Base-by-base conservation (phyloP, 35 echinoderm and acorn worm genomes). In the Diadema setosum region DNA sequence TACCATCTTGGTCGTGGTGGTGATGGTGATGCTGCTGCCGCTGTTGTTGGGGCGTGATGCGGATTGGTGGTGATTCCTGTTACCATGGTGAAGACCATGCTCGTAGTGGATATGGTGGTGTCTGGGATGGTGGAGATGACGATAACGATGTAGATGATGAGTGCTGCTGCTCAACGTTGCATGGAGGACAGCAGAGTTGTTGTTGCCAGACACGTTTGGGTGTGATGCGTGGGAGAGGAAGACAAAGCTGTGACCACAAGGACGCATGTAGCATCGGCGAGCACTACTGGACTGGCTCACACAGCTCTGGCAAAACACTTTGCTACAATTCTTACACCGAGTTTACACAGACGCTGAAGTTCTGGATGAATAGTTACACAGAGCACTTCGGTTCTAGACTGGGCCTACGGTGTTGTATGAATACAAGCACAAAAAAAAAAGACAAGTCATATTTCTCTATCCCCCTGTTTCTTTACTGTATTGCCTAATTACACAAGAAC, bases 241-340 rank as follows among this genome's bases (percentile, higher is more conserved):
- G 2, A 94, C 87, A 42, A 94, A 94, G 74, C 92, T 94, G 41
- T 94, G 92, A 23, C 92, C 92, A 5, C 87, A 69, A 23, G 92
- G 92, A 32, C 92, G 81, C 35, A 90, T 94, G 82, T 94, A 94
- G 63, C 92, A 94, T 16, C 92, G 87, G 8, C 92, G 87, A 18
- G 92, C 92, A 41, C 86, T 89, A 17, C 61, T 80, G 33, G 92
- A 89, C 4, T 76, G 50, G 45, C 45, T 59, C 65, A 75, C 82
- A 50, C 92, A 94, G 44, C 58, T 82, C 56, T 85, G 87, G 42
- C 92, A 94, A 49, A 94, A 94, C 0, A 89, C 49, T 35, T 87
- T 46, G 14, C 25, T 75, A 58, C 92, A 94, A 30, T 90, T 89
- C 70, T 89, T 89, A 78, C 92, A 94, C 40, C 75, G 82, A 4